These are phyloP conservation scores for Oscarella lobularis DNA, from an alignment of 37 sponge, comb jelly and placozoan genomes.

Conservation along the genomic window DNA sequence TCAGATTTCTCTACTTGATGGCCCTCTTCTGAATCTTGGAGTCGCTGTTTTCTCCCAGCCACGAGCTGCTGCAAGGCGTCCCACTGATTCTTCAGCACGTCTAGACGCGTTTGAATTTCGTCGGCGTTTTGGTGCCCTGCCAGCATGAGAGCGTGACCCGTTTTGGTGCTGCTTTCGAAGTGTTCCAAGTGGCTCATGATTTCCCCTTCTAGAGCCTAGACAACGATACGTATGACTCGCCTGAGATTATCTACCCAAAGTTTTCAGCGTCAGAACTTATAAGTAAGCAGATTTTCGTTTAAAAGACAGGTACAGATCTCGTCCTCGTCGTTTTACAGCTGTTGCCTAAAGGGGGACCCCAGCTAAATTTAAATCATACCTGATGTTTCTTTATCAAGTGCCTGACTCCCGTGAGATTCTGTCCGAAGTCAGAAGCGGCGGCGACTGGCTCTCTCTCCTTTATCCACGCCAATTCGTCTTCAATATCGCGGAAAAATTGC, in stretches of 20 bases:
- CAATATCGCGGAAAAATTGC: constrained; percentile 65
- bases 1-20: constrained; percentile 41
- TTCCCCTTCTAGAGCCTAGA: constrained; percentile 60
- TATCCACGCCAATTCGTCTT: constrained; percentile 72
- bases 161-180: constrained; percentile 20
- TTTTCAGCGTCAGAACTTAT: not conserved
- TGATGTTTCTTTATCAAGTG: constrained; percentile 67
- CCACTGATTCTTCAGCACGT: constrained; percentile 39
- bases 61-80: constrained; percentile 29
- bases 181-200: constrained; percentile 49
- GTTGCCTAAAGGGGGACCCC: no score
- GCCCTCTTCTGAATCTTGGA: constrained; percentile 40
- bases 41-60: constrained; percentile 25
- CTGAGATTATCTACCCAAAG: not conserved
- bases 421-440: constrained; percentile 38
- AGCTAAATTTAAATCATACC: constrained; percentile 29
- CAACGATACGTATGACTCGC: constrained; percentile 4
- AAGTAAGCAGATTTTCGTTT: no score
- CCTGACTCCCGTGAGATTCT: constrained; percentile 58
- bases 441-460: constrained; percentile 59
- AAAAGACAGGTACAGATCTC: no score
- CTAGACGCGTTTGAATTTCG: constrained; percentile 20
- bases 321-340: no score
- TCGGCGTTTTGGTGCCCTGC: constrained; percentile 48
- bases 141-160: constrained; percentile 43